Evolutionary conservation across 2,888 invertebrate species (phyloP), one percentile per base, ranked within the genome.

Genomic region (Acheta domesticus): DNA sequence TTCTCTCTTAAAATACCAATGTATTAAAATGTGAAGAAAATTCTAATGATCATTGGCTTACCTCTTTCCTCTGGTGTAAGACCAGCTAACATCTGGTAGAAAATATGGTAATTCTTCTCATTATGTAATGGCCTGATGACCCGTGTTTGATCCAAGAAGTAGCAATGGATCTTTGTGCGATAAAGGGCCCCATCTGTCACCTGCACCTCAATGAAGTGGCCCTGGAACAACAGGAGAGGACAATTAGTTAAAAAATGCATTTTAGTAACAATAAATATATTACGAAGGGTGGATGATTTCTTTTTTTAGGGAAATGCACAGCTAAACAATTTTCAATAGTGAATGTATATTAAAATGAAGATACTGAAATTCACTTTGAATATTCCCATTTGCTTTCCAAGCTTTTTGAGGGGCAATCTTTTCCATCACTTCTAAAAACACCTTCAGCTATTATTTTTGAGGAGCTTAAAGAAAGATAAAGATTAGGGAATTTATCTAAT

Each of bases 101-200:
- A 98, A 84, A 98, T 96, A 87, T 98, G 97, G 88, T 96, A 98
- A 89, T 97, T 98, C 86, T 96, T 96, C 88, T 97, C 97, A 85
- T 93, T 93, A 20, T 93, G 91, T 84, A 95, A 89, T 36, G 96
- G 95, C 73, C 93, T 91, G 83, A 96, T 96, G 79, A 97, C 96
- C 82, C 97, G 91, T 78, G 95, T 96, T 89, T 97, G 96, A 86
- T 98, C 97, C 85, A 97, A 89, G 87, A 97, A 97, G 87, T 97
- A 97, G 87, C 97, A 97, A 87, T 97, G 97, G 85, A 98, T 96
- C 90, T 97, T 97, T 74, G 97, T 97, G 85, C 97, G 92, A 88
- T 97, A 96, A 79, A 98, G 90, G 78, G 96, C 96, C 83, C 97
- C 96, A 87, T 97, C 97, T 75, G 96, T 96, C 83, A 98, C 96